Evolutionary conservation across 2,888 invertebrate species (phyloP), one percentile per base, ranked within the genome.

Genomic region (Conus canariensis): DNA sequence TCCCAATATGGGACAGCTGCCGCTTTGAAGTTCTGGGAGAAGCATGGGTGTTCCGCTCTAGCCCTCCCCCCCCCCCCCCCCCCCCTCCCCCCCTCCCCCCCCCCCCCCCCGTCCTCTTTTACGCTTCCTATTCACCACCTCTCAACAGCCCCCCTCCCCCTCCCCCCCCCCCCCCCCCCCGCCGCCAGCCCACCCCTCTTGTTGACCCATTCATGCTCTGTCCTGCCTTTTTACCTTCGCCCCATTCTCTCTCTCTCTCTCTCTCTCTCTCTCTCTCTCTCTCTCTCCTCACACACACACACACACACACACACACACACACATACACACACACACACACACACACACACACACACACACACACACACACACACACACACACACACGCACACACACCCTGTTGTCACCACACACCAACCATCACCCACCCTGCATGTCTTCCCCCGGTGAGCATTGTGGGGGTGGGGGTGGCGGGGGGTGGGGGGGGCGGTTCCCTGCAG

Each of bases 251-350:
- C 70, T 70, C 70, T 70, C 70, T 70, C 70, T 70, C 70, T 70
- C 70, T 70, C 70, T 70, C 70, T 70, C 70, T 70, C 70, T 70
- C 70, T 70, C 70, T 70, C 70, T 70, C 70, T 70, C 16, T 70
- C 70, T 70, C 70, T 70, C 19, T 70, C 70, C 22, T 70, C 70
- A 14, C 70, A 64, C 16, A 45, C 45, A 45, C 45, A 45, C 45
- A 45, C 45, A 45, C 45, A 45, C 45, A 45, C 45, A 45, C 45
- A 45, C 45, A 45, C 45, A 45, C 45, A 45, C 45, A 45, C 45
- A 45, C 45, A 45, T 3, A 45, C 45, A 45, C 45, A 45, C 45
- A 45, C 45, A 45, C 45, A 45, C 45, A 45, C 45, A 45, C 45
- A 45, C 4, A 45, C 45, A 45, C 45, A 45, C 45, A 45, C 45